A percentile compares a stretch with the other conserved stretches of the same genome.
These are phyloP conservation scores for Sphaerophoria rueppellii DNA, from an alignment of 2,888 invertebrate species.

Conservation along the genomic window DNA sequence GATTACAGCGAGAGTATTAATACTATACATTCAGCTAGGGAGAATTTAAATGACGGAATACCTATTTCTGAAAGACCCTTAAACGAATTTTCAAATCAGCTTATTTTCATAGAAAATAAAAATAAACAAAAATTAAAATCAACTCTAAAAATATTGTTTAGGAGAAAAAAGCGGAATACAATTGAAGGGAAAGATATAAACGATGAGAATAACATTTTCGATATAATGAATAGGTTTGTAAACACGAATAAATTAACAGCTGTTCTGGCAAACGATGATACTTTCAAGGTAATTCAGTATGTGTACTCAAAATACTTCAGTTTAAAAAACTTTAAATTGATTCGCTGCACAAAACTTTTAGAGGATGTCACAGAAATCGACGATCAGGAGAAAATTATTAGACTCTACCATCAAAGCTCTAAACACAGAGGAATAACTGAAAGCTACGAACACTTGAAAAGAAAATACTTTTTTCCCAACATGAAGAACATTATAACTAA, in stretches of 20 bases:
- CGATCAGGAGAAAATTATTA: no score
- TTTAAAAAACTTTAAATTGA: no score
- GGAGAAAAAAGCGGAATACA: not conserved
- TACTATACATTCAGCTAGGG: no score
- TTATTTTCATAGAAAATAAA: not conserved
- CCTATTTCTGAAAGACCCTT: no score
- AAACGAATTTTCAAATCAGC: no score
- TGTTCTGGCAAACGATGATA: constrained; percentile 2
- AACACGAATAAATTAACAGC: constrained; percentile 27
- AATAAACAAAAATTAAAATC: not conserved
- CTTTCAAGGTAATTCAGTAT: constrained; percentile 36
- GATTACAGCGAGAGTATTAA: not conserved
- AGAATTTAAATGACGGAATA: no score
- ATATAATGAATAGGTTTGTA: not conserved
- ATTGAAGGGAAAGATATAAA: not conserved
- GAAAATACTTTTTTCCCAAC: no score
- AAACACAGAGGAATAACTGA: no score
- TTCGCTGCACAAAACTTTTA: no score
- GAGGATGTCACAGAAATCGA: no score
- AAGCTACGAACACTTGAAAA: no score
- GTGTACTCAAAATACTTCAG: constrained; percentile 19
- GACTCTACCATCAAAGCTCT: no score
- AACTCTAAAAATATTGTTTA: constrained; percentile 8
- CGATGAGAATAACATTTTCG: not conserved
- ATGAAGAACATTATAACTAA: not conserved